Conservation (phyloP, 2,888 invertebrate species). For the Macrophya alboannulata region DNA sequence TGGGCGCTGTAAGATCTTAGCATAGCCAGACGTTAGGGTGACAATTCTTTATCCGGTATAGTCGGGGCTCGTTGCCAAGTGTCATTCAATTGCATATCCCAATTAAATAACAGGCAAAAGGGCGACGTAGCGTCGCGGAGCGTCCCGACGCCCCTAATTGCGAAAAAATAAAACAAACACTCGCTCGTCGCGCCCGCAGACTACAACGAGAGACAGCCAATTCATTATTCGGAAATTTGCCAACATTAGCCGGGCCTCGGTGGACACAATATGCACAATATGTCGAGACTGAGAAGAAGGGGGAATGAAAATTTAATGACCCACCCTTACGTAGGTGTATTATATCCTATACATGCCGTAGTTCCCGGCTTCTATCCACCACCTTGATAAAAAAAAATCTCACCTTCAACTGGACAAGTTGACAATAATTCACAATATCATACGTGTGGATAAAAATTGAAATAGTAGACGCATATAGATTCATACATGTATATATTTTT, state of each 20-base stretch:
- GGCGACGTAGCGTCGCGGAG: conserved; percentile 78
- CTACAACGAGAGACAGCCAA: conserved; percentile 47
- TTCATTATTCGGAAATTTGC: conserved; percentile 52
- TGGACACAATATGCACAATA: conserved; percentile 44
- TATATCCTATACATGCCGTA: not conserved
- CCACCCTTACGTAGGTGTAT: not conserved
- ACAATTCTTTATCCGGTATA: conserved; percentile 46
- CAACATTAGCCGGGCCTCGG: conserved; percentile 48
- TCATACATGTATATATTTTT: too few relatives aligned
- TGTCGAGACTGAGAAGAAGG: conserved; percentile 3
- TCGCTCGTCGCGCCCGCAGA: not conserved
- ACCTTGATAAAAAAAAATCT: conserved; percentile 15
- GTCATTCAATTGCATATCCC: conserved; percentile 79
- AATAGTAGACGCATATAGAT: not conserved
- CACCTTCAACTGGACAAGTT: not conserved
- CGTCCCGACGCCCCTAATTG: conserved; percentile 78
- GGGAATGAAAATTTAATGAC: conserved; percentile 33
- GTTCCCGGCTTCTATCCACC: not conserved
- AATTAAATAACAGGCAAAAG: conserved; percentile 80
- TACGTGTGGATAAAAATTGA: not conserved
- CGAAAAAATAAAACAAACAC: conserved; percentile 66
- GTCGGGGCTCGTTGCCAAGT: conserved; percentile 70
- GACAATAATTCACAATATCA: conserved; percentile 2
- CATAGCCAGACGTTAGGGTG: conserved; percentile 37
- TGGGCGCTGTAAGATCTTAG: conserved; percentile 16